Evolutionary conservation across 2,113 vertebrate genomes (phyloP).

Genomic region (Trogon surrucura): DNA sequence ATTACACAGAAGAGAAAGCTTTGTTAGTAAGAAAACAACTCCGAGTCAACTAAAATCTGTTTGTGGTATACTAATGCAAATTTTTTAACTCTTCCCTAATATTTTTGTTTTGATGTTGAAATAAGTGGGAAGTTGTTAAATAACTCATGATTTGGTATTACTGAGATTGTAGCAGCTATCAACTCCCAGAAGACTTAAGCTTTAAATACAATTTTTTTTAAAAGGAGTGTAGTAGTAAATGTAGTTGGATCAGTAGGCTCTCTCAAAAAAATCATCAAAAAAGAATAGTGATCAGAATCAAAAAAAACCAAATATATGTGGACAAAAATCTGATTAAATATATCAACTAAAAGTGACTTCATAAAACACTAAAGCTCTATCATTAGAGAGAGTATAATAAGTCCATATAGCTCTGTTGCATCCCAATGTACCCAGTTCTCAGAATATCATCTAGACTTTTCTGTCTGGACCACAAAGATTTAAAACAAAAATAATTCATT

Average conservation of each 20-base stretch:
- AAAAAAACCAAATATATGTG: not conserved
- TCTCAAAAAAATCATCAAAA: not conserved
- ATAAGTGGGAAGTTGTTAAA: not conserved
- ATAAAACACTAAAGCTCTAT: not conserved
- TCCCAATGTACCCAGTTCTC: not conserved
- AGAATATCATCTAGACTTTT: not conserved
- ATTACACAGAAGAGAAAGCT: not conserved
- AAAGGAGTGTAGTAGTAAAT: not conserved
- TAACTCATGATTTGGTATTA: not conserved
- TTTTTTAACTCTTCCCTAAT: not conserved
- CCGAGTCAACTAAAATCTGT: not conserved
- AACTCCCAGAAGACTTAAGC: not conserved
- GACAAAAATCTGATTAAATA: not conserved
- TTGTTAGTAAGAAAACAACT: constrained; percentile 6
- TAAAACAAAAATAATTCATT: not conserved
- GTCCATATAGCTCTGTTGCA: not conserved
- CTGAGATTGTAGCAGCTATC: accelerated
- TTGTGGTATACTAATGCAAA: not conserved
- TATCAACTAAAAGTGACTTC: not conserved
- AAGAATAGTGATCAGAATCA: not conserved
- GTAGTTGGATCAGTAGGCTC: not conserved
- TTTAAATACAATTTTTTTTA: not conserved
- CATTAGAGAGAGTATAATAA: accelerated
- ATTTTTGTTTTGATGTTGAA: not conserved
- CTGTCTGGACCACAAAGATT: not conserved